phyloP scores from a whole-genome alignment of 2,113 vertebrate species.

The Cromileptes altivelis region DNA sequence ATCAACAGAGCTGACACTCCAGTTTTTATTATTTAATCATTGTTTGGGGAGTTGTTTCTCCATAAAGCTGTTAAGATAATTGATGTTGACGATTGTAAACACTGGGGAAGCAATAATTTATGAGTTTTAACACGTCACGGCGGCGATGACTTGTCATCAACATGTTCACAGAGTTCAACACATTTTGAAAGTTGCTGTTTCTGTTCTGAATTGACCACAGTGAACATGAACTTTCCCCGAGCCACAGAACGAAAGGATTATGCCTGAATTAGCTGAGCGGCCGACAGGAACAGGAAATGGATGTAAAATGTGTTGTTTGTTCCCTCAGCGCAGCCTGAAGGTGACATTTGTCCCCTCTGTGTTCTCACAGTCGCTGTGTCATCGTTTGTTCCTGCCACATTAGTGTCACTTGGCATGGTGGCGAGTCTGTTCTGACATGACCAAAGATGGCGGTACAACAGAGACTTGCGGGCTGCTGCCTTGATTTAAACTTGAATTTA shows the following conservation, averaged over 20 bases:
- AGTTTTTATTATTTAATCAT: neutral
- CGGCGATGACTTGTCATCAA: neutral
- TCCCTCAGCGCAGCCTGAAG: slow-evolving; percentile 27
- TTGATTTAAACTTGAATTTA: neutral
- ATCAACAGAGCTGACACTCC: no score
- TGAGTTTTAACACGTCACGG: neutral
- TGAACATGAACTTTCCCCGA: neutral
- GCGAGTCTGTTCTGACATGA: slow-evolving; percentile 5
- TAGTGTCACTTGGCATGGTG: slow-evolving; percentile 18
- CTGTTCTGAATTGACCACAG: neutral
- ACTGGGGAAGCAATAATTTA: neutral
- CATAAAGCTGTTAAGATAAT: neutral
- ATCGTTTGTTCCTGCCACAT: slow-evolving; percentile 44
- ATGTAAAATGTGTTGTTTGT: slow-evolving; percentile 39
- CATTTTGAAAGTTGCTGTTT: neutral
- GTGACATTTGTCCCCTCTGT: slow-evolving; percentile 45
- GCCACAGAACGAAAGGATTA: slow-evolving; percentile 25
- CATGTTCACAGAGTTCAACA: neutral
- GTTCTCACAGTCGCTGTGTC: slow-evolving; percentile 41
- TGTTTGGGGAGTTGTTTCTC: neutral
- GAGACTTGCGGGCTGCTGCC: rapidly evolving
- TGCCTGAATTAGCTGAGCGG: slow-evolving; percentile 30
- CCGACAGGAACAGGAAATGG: slow-evolving; percentile 7
- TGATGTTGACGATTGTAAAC: neutral
- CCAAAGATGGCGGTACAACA: slow-evolving; percentile 1